Base-by-base conservation (phyloP, 2,888 invertebrate genomes). In the Mallateleia sp. region DNA sequence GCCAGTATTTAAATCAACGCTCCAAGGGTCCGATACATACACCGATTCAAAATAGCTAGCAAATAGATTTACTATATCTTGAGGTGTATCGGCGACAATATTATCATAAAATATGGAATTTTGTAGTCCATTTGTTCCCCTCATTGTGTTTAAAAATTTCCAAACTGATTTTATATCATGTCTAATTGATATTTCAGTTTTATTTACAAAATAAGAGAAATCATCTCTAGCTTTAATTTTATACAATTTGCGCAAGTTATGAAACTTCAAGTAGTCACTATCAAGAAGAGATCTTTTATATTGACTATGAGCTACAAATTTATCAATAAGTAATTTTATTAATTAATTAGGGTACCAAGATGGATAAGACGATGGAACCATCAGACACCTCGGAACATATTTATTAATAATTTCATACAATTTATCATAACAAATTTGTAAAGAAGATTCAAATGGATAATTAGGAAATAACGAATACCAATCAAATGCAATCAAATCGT, bases 221-320 rank as follows among this genome's bases (percentile, higher is more conserved):
- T n/a, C n/a, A n/a, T n/a, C n/a, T 47, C 47, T n/a, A n/a, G n/a
- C 14, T 47, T 14, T 47, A 9, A 6, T 47, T 47, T 47, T 47
- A 18, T 47, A 47, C 47, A 47, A 6, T 18, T 18, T 47, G 18
- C 47, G 47, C 6, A 47, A 9, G 9, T 47, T 18, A 47, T n/a
- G 9, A 4, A 47, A n/a, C n/a, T n/a, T n/a, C n/a, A n/a, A n/a
- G n/a, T n/a, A n/a, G n/a, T n/a, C n/a, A n/a, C n/a, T n/a, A n/a
- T n/a, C n/a, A n/a, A n/a, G n/a, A n/a, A n/a, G n/a, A n/a, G n/a
- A 71, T 50, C 8, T 50, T 50, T 50, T 50, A 50, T 50, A 50
- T 8, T 20, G 1, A 11, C 1, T 47, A 9, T 50, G 15, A 1
- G 50, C 50, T 11, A 2, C 11, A 9, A n/a, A 32, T 58, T 67